A percentile compares a stretch with the other conserved stretches of the same genome.
Evolutionary conservation across 2,113 vertebrate genomes (phyloP).

Genomic region (Salvator merianae): DNA sequence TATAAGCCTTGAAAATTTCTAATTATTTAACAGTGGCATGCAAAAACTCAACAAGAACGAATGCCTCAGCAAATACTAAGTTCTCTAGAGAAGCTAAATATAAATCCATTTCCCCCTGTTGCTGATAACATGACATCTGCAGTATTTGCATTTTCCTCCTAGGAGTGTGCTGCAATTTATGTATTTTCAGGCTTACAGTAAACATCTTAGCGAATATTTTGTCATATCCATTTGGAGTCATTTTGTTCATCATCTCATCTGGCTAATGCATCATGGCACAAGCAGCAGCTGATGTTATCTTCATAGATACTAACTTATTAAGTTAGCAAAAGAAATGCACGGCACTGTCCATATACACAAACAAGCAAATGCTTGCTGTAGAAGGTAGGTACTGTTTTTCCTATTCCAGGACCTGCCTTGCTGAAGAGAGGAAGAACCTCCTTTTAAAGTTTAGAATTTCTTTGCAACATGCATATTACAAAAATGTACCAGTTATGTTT

Average conservation of each 20-base stretch:
- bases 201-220: background rate
- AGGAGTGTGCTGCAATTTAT: slow-evolving; percentile 38
- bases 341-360: background rate
- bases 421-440: too few relatives aligned
- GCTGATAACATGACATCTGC: slow-evolving; percentile 59
- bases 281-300: background rate
- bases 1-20: slow-evolving; percentile 57
- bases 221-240: background rate
- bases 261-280: background rate
- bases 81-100: slow-evolving; percentile 43
- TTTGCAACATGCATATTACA: too few relatives aligned
- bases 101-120: slow-evolving; percentile 41
- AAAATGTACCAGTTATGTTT: too few relatives aligned
- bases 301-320: background rate
- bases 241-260: slow-evolving; percentile 17
- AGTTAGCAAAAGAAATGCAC: background rate
- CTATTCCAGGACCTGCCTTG: too few relatives aligned
- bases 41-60: slow-evolving; percentile 50
- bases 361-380: background rate
- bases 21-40: slow-evolving; percentile 48
- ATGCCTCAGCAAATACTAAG: slow-evolving; percentile 46
- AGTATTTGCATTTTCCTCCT: slow-evolving; percentile 41
- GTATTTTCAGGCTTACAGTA: background rate
- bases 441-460: too few relatives aligned
- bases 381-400: too few relatives aligned